These are phyloP conservation scores for Tiphia femorata DNA, from an alignment of 2,888 invertebrate genomes.

Conservation along the genomic window DNA sequence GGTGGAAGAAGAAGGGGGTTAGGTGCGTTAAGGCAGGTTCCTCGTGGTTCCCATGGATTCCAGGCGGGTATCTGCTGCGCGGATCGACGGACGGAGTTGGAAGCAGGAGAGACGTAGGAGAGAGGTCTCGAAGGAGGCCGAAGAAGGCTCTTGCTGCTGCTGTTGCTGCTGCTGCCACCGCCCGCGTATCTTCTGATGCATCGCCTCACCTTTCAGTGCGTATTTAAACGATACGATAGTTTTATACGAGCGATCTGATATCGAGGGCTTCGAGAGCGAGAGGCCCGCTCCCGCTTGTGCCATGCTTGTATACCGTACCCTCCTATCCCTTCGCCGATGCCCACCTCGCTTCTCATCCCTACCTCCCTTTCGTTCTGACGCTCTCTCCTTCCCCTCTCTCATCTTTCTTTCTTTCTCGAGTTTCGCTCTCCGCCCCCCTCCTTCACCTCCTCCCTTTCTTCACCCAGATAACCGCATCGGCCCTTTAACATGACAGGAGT, in stretches of 20 bases:
- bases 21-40: slow-evolving; percentile 62
- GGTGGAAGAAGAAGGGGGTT: slow-evolving; percentile 48
- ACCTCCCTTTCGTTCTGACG: slow-evolving; percentile 7
- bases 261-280: slow-evolving; percentile 61
- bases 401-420: neutral
- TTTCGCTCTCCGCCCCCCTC: neutral
- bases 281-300: slow-evolving; percentile 42
- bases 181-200: slow-evolving; percentile 69
- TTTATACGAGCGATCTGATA: slow-evolving; percentile 69
- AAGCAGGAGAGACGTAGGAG: slow-evolving; percentile 36
- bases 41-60: slow-evolving; percentile 68
- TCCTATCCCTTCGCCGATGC: slow-evolving; percentile 21
- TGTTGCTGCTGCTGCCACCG: too few species aligned
- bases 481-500: slow-evolving; percentile 59
- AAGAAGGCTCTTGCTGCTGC: too few species aligned
- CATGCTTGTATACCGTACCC: slow-evolving; percentile 7
- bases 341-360: slow-evolving; percentile 32
- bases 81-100: slow-evolving; percentile 64
- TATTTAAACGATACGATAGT: slow-evolving; percentile 70
- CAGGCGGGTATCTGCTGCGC: slow-evolving; percentile 66
- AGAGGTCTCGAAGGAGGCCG: slow-evolving; percentile 6
- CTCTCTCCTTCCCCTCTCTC: neutral
- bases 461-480: slow-evolving; percentile 15
- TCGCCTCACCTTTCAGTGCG: slow-evolving; percentile 70
- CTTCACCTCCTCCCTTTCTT: neutral